Evolutionary conservation across 2,797 vertebrate species (phyloP).

Genomic region (Bucorvus abyssinicus): DNA sequence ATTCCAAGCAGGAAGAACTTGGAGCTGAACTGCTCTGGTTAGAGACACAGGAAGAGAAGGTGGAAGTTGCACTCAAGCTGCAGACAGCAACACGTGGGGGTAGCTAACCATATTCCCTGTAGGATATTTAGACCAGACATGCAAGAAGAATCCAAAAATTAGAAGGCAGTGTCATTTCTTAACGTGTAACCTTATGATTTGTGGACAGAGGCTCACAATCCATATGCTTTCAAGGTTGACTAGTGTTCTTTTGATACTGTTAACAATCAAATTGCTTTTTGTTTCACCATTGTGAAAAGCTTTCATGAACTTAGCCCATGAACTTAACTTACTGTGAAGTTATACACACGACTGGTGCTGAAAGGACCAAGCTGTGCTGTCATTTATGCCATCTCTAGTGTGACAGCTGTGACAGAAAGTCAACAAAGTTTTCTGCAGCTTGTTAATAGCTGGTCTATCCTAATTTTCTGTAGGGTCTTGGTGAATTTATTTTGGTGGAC

Average conservation of each 20-base stretch:
- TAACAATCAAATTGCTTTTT: not conserved
- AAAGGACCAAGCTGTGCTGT: not conserved
- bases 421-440: not conserved
- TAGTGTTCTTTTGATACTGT: not conserved
- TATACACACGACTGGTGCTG: not conserved
- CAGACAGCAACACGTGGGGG: not conserved
- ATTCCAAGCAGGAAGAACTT: not conserved
- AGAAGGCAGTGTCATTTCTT: not conserved
- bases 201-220: not conserved
- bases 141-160: not conserved
- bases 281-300: not conserved
- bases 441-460: not conserved
- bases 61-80: not conserved
- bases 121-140: not conserved
- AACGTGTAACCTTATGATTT: not conserved
- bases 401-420: not conserved
- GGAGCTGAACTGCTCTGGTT: not conserved
- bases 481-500: conserved; percentile 95
- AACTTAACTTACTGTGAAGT: not conserved
- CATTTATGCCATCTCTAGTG: not conserved
- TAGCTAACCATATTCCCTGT: not conserved
- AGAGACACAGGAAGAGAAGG: not conserved
- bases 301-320: not conserved
- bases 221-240: not conserved
- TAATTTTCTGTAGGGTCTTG: conserved; percentile 80